Conservation (phyloP, 2,113 vertebrate genomes). For the Aegotheles bennettii region DNA sequence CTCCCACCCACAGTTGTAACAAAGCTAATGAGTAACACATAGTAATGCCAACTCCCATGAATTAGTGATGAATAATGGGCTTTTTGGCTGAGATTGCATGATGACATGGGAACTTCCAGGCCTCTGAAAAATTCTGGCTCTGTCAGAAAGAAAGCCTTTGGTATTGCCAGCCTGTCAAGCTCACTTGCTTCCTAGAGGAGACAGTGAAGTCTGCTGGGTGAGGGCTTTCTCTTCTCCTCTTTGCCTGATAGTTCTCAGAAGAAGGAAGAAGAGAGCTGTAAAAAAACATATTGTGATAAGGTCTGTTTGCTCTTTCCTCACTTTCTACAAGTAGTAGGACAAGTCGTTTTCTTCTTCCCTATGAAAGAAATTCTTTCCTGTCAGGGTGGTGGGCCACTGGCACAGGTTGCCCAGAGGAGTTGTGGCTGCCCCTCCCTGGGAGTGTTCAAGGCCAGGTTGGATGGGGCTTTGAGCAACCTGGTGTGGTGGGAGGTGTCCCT, state of each 20-base stretch:
- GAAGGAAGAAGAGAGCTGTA: background rate
- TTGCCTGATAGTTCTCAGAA: background rate
- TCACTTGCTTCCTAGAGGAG: background rate
- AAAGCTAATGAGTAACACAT: background rate
- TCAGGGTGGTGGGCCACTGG: too few relatives aligned
- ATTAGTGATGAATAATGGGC: slow-evolving; percentile 9
- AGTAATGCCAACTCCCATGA: slow-evolving; percentile 14
- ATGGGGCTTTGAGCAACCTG: too few relatives aligned
- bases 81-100: background rate
- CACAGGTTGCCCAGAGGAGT: too few relatives aligned
- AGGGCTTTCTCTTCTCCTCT: background rate
- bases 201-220: background rate
- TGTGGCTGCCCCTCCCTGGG: too few relatives aligned
- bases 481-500: too few relatives aligned
- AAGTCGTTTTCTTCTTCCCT: background rate
- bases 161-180: background rate
- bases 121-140: background rate
- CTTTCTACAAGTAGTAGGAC: background rate
- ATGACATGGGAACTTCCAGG: slow-evolving; percentile 22
- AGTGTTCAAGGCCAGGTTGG: too few relatives aligned
- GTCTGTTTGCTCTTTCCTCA: background rate
- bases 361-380: too few relatives aligned
- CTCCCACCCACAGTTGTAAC: background rate
- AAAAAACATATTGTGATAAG: background rate
- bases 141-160: background rate